phyloP scores from a whole-genome alignment of 2,113 vertebrate species.

The Phyllostomus discolor region DNA sequence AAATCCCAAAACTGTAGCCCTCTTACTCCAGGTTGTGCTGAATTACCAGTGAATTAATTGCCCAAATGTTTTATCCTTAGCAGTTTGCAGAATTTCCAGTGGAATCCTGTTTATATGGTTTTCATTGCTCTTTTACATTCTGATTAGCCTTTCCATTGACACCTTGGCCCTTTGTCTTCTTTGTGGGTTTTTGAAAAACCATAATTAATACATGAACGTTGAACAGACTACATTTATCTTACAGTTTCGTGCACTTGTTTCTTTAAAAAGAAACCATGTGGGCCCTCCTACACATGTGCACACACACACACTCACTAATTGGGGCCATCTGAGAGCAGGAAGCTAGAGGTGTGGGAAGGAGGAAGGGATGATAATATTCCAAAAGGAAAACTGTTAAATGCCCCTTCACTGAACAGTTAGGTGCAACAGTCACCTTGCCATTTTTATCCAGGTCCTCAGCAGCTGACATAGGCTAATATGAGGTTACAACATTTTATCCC shows the following conservation, averaged over 20 bases:
- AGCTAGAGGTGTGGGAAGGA: not conserved
- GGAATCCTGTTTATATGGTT: not conserved
- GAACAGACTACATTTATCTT: constrained; percentile 2
- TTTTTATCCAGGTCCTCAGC: not conserved
- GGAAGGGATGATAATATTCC: not conserved
- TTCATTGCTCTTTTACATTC: constrained; percentile 5
- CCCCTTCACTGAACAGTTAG: not conserved
- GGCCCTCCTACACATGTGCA: no score
- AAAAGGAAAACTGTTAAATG: not conserved
- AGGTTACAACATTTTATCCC: not conserved
- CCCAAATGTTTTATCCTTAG: not conserved
- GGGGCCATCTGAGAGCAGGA: not conserved
- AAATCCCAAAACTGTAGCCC: not conserved
- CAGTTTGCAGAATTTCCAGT: constrained; percentile 7
- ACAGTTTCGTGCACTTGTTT: not conserved
- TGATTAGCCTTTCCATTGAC: constrained; percentile 32
- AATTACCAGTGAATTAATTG: not conserved
- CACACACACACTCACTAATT: not conserved
- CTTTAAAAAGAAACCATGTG: not conserved
- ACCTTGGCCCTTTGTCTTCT: not conserved
- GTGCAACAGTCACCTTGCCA: not conserved
- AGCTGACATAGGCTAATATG: not conserved
- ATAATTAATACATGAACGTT: not conserved
- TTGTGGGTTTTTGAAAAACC: constrained; percentile 15
- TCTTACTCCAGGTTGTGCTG: not conserved